A percentile compares a stretch with the other conserved stretches of the same genome.
phyloP scores from a whole-genome alignment of 2,888 invertebrate species.

The Desoria tigrina region DNA sequence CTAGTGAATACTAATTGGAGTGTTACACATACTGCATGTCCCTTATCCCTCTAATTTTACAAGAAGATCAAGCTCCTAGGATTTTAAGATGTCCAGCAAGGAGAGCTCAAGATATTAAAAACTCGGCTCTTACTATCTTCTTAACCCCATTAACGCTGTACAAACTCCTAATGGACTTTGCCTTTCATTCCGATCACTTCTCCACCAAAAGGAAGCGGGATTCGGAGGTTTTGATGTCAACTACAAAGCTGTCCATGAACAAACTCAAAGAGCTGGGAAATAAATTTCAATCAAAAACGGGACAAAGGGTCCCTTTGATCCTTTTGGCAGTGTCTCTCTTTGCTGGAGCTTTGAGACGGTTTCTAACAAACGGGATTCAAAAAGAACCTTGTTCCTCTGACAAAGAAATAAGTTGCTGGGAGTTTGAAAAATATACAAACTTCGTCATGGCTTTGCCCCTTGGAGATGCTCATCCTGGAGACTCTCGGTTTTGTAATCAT shows the following conservation, averaged over 20 bases:
- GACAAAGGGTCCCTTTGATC: constrained; percentile 9
- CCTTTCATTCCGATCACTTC: background rate
- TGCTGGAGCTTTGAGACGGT: constrained; percentile 16
- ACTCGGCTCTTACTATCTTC: background rate
- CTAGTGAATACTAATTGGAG: too few species aligned
- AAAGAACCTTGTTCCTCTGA: too few species aligned
- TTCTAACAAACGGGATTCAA: too few species aligned
- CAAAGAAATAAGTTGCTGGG: too few species aligned
- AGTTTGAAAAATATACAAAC: constrained; percentile 10
- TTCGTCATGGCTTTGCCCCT: constrained; percentile 21
- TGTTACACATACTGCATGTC: too few species aligned
- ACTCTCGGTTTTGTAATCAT: constrained; percentile 16
- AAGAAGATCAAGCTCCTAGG: too few species aligned
- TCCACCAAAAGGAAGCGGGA: background rate
- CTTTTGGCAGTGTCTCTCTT: constrained; percentile 7
- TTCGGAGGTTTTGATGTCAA: background rate
- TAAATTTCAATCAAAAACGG: background rate
- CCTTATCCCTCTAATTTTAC: too few species aligned
- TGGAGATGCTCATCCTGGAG: constrained; percentile 8
- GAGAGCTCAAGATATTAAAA: too few species aligned
- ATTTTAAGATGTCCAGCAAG: too few species aligned
- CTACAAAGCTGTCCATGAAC: background rate
- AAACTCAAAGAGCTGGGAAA: background rate
- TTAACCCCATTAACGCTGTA: background rate
- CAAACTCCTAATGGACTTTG: background rate